A percentile compares a stretch with the other conserved stretches of the same genome.
These are phyloP conservation scores for Cloeon dipterum DNA, from an alignment of 2,888 invertebrate genomes.

Conservation along the genomic window DNA sequence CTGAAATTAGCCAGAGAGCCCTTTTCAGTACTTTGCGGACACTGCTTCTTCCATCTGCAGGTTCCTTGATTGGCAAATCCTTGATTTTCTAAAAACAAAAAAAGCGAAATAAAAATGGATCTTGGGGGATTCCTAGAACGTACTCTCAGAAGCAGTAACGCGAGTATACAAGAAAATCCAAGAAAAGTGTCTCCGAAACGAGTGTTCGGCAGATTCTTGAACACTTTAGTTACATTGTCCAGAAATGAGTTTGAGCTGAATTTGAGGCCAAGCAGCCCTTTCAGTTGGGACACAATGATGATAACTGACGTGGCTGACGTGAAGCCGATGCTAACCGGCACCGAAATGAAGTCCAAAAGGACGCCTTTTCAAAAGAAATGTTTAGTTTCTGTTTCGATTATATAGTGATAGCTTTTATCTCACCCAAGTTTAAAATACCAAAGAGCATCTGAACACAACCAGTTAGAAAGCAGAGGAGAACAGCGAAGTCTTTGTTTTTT, in stretches of 20 bases:
- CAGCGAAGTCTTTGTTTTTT: constrained; percentile 50
- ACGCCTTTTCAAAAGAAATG: constrained; percentile 33
- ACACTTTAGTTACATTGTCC: constrained; percentile 45
- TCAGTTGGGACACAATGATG: constrained; percentile 66
- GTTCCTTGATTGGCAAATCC: constrained; percentile 27
- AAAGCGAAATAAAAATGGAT: constrained; percentile 3
- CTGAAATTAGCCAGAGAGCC: constrained; percentile 51
- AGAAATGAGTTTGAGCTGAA: constrained; percentile 52
- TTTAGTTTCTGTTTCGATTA: neutral
- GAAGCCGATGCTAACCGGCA: constrained; percentile 73
- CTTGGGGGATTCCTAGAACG: constrained; percentile 15
- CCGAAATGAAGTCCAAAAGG: constrained; percentile 70
- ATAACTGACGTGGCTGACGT: constrained; percentile 82
- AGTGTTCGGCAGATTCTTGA: constrained; percentile 40
- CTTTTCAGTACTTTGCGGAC: constrained; percentile 22
- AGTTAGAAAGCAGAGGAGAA: constrained; percentile 59
- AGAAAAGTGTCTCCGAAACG: constrained; percentile 43
- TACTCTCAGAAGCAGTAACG: constrained; percentile 54
- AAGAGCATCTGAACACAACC: constrained; percentile 60
- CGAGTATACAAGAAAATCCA: constrained; percentile 45
- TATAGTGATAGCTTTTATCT: too few relatives aligned
- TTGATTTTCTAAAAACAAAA: constrained; percentile 39
- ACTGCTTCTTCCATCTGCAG: neutral
- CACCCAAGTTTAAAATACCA: constrained; percentile 63
- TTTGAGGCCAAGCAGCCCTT: constrained; percentile 45